Conservation (phyloP, 2,888 invertebrate species). For the Cheilosia variabilis region DNA sequence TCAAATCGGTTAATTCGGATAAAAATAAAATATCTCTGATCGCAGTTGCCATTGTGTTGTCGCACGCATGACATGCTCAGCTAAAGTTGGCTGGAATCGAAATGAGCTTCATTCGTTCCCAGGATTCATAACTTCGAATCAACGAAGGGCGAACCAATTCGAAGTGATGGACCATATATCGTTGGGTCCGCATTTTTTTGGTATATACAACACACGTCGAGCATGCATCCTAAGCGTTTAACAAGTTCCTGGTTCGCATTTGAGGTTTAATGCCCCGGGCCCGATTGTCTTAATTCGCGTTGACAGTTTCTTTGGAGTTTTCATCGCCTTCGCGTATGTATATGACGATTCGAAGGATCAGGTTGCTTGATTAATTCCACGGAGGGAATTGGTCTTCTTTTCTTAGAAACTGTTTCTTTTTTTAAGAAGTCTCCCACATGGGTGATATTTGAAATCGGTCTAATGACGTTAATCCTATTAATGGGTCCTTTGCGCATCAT, state of each 20-base stretch:
- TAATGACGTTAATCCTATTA: slow-evolving; percentile 64
- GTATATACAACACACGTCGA: slow-evolving; percentile 15
- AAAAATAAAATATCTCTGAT: background rate
- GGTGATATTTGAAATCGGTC: slow-evolving; percentile 43
- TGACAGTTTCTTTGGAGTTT: slow-evolving; percentile 71
- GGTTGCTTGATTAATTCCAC: slow-evolving; percentile 39
- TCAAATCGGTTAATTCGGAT: slow-evolving; percentile 7
- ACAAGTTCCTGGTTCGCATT: slow-evolving; percentile 32
- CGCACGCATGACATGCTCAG: slow-evolving; percentile 29
- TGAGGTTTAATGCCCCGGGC: background rate
- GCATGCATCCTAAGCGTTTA: slow-evolving; percentile 49
- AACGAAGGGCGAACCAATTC: slow-evolving; percentile 34
- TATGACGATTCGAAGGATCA: slow-evolving; percentile 56
- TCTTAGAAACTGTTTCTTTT: slow-evolving; percentile 39
- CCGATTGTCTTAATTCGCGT: slow-evolving; percentile 41
- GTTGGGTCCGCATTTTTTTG: slow-evolving; percentile 2
- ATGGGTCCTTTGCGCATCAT: background rate
- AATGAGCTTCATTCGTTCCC: slow-evolving; percentile 53
- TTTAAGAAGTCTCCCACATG: slow-evolving; percentile 15
- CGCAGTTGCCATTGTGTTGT: slow-evolving; percentile 41
- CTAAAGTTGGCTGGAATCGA: background rate
- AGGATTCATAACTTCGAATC: slow-evolving; percentile 43
- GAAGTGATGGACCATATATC: slow-evolving; percentile 44
- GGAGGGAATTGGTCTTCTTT: slow-evolving; percentile 25
- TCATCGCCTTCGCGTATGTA: slow-evolving; percentile 56